These are phyloP conservation scores for Dermolepida albohirtum DNA, from an alignment of 2,888 invertebrate species.

Conservation along the genomic window DNA sequence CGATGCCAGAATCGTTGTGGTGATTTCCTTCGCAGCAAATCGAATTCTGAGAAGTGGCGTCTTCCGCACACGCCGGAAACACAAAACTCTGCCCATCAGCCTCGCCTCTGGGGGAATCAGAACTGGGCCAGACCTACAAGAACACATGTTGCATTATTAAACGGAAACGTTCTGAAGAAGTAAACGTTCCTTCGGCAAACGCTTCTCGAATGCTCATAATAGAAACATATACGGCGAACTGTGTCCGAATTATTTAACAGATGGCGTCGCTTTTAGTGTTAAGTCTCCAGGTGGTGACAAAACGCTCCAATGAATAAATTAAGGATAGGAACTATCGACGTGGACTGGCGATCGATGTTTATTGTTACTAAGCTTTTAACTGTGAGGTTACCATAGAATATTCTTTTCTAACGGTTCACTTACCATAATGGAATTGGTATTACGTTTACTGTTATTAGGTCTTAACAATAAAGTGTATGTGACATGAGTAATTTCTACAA, in stretches of 20 bases:
- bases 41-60: conserved; percentile 60
- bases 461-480: too few relatives aligned
- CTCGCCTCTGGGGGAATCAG: conserved; percentile 76
- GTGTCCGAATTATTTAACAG: conserved; percentile 32
- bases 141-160: conserved; percentile 28
- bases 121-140: conserved; percentile 76
- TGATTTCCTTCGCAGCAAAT: conserved; percentile 66
- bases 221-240: conserved; percentile 3
- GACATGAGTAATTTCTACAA: too few relatives aligned
- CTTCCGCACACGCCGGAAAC: conserved; percentile 69
- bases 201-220: conserved; percentile 8
- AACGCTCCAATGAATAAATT: conserved; percentile 37
- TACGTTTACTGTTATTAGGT: too few relatives aligned
- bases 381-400: neutral
- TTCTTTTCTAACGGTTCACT: too few relatives aligned
- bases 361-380: neutral
- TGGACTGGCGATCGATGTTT: neutral
- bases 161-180: neutral
- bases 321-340: conserved; percentile 12
- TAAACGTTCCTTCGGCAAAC: conserved; percentile 2
- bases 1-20: conserved; percentile 77
- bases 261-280: conserved; percentile 27
- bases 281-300: conserved; percentile 26
- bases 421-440: too few relatives aligned
- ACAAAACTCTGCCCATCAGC: conserved; percentile 77